These are phyloP conservation scores for Colostygia pectinataria DNA, from an alignment of 2,888 invertebrate species.

Conservation along the genomic window DNA sequence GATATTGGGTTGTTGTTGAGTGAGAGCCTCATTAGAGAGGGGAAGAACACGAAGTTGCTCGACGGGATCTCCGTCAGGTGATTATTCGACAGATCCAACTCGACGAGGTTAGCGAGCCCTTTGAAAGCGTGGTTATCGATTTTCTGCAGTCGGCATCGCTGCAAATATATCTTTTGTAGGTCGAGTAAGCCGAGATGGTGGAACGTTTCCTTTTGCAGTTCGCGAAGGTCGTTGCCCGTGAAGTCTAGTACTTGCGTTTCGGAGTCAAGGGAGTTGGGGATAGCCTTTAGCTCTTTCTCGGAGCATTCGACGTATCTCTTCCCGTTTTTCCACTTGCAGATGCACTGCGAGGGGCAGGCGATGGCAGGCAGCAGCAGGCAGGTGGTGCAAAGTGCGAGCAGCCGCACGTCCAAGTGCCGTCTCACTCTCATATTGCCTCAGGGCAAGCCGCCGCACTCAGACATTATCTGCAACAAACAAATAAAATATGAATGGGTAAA, in stretches of 20 bases:
- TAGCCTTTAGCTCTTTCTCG: conserved; percentile 87
- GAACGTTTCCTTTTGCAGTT: conserved; percentile 90
- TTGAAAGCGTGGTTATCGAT: conserved; percentile 92
- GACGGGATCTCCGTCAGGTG: conserved; percentile 90
- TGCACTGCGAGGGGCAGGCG: conserved; percentile 90
- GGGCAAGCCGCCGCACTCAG: conserved; percentile 56
- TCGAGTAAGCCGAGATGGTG: conserved; percentile 90
- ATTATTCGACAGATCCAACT: conserved; percentile 93
- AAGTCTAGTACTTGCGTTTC: conserved; percentile 95
- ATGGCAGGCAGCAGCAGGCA: conserved; percentile 70
- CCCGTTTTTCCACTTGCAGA: conserved; percentile 96
- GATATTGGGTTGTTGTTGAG: conserved; percentile 92
- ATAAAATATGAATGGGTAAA: conserved; percentile 29
- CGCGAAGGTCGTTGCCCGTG: conserved; percentile 91
- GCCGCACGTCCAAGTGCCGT: conserved; percentile 66
- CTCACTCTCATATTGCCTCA: conserved; percentile 73
- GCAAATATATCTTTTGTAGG: conserved; percentile 92
- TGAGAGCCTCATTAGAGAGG: conserved; percentile 91
- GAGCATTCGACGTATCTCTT: conserved; percentile 95
- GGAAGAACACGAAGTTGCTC: conserved; percentile 89
- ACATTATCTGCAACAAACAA: conserved; percentile 74
- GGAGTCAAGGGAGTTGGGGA: conserved; percentile 91
- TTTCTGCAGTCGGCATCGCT: conserved; percentile 89
- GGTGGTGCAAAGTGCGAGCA: conserved; percentile 73
- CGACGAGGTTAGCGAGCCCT: conserved; percentile 93